These are phyloP conservation scores for Ptychochromis oligacanthus DNA, from an alignment of 2,113 vertebrate species.

Conservation along the genomic window DNA sequence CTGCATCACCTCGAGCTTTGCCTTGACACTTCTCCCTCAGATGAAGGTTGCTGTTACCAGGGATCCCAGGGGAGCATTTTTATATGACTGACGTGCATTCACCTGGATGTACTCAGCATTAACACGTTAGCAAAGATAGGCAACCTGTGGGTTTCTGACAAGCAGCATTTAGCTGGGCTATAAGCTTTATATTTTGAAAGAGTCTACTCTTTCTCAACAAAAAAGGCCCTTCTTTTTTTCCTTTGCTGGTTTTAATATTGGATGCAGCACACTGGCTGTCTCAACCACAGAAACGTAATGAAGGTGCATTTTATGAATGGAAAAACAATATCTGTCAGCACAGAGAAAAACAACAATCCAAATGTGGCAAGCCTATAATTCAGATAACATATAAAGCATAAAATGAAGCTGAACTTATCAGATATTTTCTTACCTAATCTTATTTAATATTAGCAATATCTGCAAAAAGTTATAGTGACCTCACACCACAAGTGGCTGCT, in stretches of 20 bases:
- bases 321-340: background rate
- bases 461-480: background rate
- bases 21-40: constrained; percentile 18
- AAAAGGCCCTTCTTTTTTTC: background rate
- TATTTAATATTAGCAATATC: constrained; percentile 1
- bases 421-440: background rate
- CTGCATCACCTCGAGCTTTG: constrained; percentile 50
- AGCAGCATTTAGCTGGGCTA: background rate
- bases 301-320: background rate
- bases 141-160: constrained; percentile 12
- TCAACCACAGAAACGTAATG: background rate
- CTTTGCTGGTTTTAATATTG: background rate
- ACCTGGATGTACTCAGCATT: constrained; percentile 20
- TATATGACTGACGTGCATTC: constrained; percentile 43
- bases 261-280: background rate
- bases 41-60: background rate
- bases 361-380: background rate
- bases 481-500: background rate
- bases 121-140: background rate
- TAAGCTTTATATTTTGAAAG: background rate
- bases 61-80: constrained; percentile 24
- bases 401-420: constrained; percentile 42
- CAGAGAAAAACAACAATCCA: background rate
- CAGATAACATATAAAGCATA: constrained; percentile 32
- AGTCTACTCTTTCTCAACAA: background rate